Evolutionary conservation across 2,797 vertebrate species (phyloP), one percentile per base, ranked within the genome.

Genomic region (Crocidura indochinensis): DNA sequence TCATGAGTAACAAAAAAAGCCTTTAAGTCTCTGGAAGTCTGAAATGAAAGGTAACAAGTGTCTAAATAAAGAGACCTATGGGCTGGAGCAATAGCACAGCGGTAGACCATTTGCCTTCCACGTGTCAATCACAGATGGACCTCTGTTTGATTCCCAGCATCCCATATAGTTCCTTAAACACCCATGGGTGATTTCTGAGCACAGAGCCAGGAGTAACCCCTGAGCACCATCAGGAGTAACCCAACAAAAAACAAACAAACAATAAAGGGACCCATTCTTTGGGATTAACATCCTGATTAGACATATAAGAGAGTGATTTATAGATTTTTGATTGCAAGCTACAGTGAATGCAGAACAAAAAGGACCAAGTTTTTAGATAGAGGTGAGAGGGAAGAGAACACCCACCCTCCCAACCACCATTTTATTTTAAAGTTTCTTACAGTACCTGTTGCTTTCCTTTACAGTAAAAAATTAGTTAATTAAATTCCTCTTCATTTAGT

Each of bases 261-360:
- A 60, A 20, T 60, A 7, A 60, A 60, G 56, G 19, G 56, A 60
- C 22, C 56, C 19, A 20, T 92, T 64, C 93, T 83, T 80, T 31
- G 88, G 14, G 17, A 27, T 78, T 67, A 91, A 10, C 56, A 44
- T 20, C 81, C 84, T 49, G 73, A 75, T 87, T 89, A 49, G 53
- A 10, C 65, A 91, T 60, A 78, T 60, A 49, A 69, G 71, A 38
- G 81, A 68, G 31, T 65, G 53, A 60, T 81, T 89, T 69, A 79
- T 1, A 29, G 27, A 77, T 12, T 88, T 93, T 91, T 27, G 17
- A 29, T 89, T 91, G 49, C 8, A 65, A 47, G 76, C 64, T 90
- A 71, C 46, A 79, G 69, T 73, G n/a, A 85, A 88, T 68, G 62
- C 29, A 56, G 84, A 95, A 93, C 68, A 93, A 93, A 96, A 92